phyloP scores from a whole-genome alignment of 2,888 invertebrate genomes.

The Acrobasis consociella region DNA sequence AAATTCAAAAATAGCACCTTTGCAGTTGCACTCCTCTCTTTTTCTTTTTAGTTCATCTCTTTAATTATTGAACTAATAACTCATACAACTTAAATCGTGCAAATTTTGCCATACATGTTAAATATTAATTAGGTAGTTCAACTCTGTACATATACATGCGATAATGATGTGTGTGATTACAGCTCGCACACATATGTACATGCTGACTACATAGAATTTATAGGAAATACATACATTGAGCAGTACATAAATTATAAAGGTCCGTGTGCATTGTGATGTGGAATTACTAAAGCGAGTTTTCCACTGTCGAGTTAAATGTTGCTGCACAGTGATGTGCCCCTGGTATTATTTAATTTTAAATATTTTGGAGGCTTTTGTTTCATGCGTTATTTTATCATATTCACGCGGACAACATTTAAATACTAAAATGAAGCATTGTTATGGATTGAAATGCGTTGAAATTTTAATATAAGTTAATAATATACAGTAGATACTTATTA shows the following conservation, averaged over 20 bases:
- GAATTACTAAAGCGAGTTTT: slow-evolving; percentile 11
- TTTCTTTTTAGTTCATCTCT: no score
- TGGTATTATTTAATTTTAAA: slow-evolving; percentile 12
- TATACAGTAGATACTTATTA: no score
- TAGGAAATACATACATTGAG: slow-evolving; percentile 31
- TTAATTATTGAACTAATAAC: neutral
- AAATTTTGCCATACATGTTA: slow-evolving; percentile 22
- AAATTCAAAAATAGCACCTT: no score
- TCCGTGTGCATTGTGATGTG: slow-evolving; percentile 20
- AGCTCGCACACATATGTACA: slow-evolving; percentile 40
- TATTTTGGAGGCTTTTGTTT: slow-evolving; percentile 3
- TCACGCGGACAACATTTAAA: no score
- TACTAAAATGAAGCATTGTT: no score
- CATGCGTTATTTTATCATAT: neutral
- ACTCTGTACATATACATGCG: slow-evolving; percentile 58
- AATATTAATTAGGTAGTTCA: slow-evolving; percentile 62
- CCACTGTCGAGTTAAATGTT: neutral
- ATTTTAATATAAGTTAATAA: no score
- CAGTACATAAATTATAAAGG: slow-evolving; percentile 35
- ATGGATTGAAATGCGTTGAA: no score
- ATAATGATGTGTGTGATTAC: slow-evolving; percentile 63
- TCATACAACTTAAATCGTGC: neutral
- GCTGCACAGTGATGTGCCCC: neutral
- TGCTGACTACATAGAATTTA: slow-evolving; percentile 25
- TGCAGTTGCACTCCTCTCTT: no score